Evolutionary conservation across 2,797 vertebrate genomes (phyloP).

Genomic region (Liasis olivaceus): DNA sequence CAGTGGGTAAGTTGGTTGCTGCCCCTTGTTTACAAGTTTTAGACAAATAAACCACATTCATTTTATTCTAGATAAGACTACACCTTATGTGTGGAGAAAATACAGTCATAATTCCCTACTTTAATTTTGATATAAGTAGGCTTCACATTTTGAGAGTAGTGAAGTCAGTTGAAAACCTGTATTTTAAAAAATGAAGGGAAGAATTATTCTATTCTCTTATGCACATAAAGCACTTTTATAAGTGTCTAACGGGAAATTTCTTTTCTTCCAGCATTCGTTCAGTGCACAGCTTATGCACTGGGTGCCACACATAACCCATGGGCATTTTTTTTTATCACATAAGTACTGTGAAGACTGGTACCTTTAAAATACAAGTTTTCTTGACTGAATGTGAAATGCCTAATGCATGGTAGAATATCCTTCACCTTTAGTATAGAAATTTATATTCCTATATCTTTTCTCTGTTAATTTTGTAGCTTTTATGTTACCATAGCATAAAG

Average conservation of each 20-base stretch:
- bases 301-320: neutral
- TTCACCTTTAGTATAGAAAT: neutral
- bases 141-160: neutral
- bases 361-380: neutral
- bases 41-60: neutral
- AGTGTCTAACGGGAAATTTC: neutral
- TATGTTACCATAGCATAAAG: neutral
- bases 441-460: neutral
- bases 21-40: neutral
- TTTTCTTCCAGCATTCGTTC: neutral
- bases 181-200: neutral
- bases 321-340: neutral
- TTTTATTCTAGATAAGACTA: neutral
- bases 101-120: neutral
- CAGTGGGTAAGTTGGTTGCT: neutral
- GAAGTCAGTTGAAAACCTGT: neutral
- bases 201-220: neutral
- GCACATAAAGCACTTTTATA: neutral
- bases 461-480: neutral
- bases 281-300: neutral
- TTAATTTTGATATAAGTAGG: neutral
- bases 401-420: neutral
- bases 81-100: neutral
- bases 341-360: neutral
- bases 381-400: neutral